Evolutionary conservation across 64 coral and sea anemone species (phyloP).

Genomic region (Dendronephthya gigantea): DNA sequence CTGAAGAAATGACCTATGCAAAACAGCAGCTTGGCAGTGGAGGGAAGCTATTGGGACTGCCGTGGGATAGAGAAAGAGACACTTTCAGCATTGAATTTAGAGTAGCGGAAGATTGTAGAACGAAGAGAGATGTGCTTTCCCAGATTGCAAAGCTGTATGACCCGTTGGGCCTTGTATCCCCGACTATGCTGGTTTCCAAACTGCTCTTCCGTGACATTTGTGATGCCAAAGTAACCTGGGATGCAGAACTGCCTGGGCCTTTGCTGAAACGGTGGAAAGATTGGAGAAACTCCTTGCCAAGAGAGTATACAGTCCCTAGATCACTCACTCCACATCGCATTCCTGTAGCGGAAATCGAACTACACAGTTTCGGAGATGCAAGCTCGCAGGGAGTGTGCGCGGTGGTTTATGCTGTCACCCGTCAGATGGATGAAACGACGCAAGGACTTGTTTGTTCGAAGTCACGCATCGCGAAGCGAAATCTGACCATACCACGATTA

Average conservation of each 20-base stretch:
- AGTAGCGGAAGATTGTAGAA: not conserved
- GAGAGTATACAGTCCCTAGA: constrained; percentile 13
- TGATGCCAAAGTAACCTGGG: constrained; percentile 35
- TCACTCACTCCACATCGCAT: constrained; percentile 5
- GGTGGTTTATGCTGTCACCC: constrained; percentile 24
- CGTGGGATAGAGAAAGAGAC: constrained; percentile 37
- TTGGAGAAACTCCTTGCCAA: constrained; percentile 12
- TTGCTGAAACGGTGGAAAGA: constrained; percentile 35
- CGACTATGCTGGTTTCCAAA: constrained; percentile 23
- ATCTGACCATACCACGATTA: too few species aligned
- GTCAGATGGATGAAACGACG: constrained; percentile 3
- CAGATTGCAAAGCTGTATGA: constrained; percentile 1
- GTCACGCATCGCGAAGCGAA: not conserved
- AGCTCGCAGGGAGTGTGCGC: constrained; percentile 15
- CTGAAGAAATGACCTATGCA: constrained; percentile 33
- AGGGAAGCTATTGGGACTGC: constrained; percentile 35
- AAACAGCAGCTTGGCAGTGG: constrained; percentile 37
- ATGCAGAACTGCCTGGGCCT: not conserved
- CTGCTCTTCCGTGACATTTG: constrained; percentile 41
- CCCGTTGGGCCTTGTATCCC: constrained; percentile 15
- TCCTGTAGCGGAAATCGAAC: not conserved
- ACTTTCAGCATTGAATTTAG: constrained; percentile 14
- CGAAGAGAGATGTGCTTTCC: constrained; percentile 38
- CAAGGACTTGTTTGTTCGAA: not conserved
- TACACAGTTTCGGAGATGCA: constrained; percentile 26